Conservation (phyloP, 2,797 vertebrate species). For the Lepidocolaptes lacrymiger region DNA sequence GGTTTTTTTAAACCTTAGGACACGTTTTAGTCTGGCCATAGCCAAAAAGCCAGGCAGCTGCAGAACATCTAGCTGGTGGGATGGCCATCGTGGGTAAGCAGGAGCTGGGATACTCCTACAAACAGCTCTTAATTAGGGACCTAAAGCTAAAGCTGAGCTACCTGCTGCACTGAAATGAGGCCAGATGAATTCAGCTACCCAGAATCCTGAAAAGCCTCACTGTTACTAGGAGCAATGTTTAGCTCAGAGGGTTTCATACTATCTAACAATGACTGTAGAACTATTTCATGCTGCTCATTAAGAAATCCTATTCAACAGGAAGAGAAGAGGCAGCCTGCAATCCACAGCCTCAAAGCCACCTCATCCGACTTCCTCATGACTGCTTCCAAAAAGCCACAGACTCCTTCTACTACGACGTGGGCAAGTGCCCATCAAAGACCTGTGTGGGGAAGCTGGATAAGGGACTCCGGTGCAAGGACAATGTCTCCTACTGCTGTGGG, state of each 20-base stretch:
- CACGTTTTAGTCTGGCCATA: background rate
- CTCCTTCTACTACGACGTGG: slow-evolving; percentile 91
- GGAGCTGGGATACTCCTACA: background rate
- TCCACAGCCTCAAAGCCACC: slow-evolving; percentile 85
- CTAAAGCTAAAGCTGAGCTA: background rate
- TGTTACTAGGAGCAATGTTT: background rate
- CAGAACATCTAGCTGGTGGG: background rate
- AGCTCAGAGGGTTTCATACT: background rate
- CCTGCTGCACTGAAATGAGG: background rate
- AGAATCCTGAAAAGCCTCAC: background rate
- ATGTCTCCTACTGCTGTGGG: slow-evolving; percentile 89
- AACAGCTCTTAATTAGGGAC: background rate
- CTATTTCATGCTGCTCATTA: background rate
- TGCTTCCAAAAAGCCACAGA: slow-evolving; percentile 92
- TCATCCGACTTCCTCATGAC: slow-evolving; percentile 91
- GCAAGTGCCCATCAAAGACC: slow-evolving; percentile 84
- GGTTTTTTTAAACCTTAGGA: background rate
- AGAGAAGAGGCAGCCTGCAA: slow-evolving; percentile 83
- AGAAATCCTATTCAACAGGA: slow-evolving; percentile 76
- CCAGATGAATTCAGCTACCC: background rate
- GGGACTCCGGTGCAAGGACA: slow-evolving; percentile 90
- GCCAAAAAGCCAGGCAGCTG: background rate
- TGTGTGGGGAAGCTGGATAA: slow-evolving; percentile 88
- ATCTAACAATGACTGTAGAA: background rate
- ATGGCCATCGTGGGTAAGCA: background rate